Evolutionary conservation across 23 tunicate genomes (phyloP).

Genomic region (Trididemnum miniatum): DNA sequence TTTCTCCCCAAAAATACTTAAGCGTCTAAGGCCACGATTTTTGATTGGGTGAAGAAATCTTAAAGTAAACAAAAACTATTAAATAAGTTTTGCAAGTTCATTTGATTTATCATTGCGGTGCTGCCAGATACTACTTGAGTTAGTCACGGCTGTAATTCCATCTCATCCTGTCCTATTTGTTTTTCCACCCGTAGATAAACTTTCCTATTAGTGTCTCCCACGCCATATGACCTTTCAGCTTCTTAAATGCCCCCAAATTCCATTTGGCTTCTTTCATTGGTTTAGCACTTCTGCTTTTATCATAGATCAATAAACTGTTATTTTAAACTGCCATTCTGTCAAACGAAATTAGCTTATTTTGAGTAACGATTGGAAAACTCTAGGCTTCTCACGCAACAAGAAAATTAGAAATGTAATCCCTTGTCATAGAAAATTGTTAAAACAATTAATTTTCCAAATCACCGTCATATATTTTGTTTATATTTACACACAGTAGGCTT

Average conservation of each 20-base stretch:
- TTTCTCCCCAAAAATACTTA: too few species aligned
- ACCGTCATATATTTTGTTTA: too few species aligned
- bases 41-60: too few species aligned
- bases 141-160: not conserved
- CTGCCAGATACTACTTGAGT: too few species aligned
- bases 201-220: not conserved
- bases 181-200: not conserved
- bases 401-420: too few species aligned
- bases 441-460: too few species aligned
- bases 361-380: not conserved
- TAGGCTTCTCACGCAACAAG: not conserved
- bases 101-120: too few species aligned
- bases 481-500: too few species aligned
- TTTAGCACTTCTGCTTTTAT: not conserved
- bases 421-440: too few species aligned
- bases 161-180: not conserved
- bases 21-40: too few species aligned
- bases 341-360: not conserved
- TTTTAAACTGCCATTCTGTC: not conserved
- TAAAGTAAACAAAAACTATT: too few species aligned
- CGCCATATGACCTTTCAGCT: slow-evolving; percentile 18
- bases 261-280: not conserved
- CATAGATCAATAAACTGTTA: not conserved
- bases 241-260: not conserved
- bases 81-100: too few species aligned